Evolutionary conservation across 2,797 vertebrate genomes (phyloP), one percentile per base, ranked within the genome.

Genomic region (Alosa sapidissima): DNA sequence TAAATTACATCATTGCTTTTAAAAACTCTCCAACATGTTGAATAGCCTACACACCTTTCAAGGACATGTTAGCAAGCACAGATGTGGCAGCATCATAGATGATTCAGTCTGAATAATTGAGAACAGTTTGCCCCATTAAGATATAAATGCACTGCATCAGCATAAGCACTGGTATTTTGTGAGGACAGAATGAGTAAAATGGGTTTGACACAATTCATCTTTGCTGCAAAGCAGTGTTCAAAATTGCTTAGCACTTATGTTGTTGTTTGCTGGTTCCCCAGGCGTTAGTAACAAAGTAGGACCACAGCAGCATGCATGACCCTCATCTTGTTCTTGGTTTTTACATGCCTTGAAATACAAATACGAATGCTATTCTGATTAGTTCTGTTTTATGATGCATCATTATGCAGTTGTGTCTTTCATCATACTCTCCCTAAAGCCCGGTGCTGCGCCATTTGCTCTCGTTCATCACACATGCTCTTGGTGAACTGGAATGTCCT

Each of bases 1-100:
- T 47, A 47, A 16, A 78, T 78, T 78, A 47, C 41, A 13, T 78
- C 16, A 78, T 19, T 8, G 41, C 41, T 78, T 41, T n/a, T 45
- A 4, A 78, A 78, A 78, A 47, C 72, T 47, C 58, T 60, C 5
- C 58, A 62, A 62, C n/a, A 78, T 78, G 72, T 47, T 78, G 72
- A 78, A 16, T 78, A 16, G 36, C 19, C 36, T 5, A 47, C 41
- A 78, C 41, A 41, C 41, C 72, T 21, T 9, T 47, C 16, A 41
- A 78, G 72, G 72, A 19, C 36, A 78, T n/a, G 36, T 19, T 75
- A 19, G 36, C 6, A 2, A 75, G 68, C 5, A 45, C 28, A 28
- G 16, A 75, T 0, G 16, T 75, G 68, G 36, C 68, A 75, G 68
- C 16, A 21, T 45, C 36, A 47, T 21, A 16, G 72, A 78, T 47